phyloP scores from a whole-genome alignment of 1,140 invertebrate species.

The Hermetia illucens region DNA sequence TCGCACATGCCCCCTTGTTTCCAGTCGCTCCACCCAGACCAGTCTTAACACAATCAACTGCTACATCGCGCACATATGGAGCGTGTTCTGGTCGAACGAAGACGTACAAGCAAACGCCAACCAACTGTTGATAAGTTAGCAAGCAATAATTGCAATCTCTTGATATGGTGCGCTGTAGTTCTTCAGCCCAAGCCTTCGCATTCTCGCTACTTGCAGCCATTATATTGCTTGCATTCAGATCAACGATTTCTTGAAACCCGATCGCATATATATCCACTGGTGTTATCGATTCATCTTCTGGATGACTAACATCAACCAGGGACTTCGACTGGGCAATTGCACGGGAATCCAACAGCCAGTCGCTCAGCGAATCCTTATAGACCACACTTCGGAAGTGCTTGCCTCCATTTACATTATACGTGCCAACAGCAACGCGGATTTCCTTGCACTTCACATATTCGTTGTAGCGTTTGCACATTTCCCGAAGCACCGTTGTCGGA shows the following conservation, averaged over 20 bases:
- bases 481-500: slow-evolving; percentile 60
- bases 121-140: slow-evolving; percentile 89
- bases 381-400: slow-evolving; percentile 96
- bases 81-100: slow-evolving; percentile 82
- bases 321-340: slow-evolving; percentile 25
- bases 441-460: slow-evolving; percentile 66
- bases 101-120: slow-evolving; percentile 94
- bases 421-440: slow-evolving; percentile 77
- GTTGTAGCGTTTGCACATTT: slow-evolving; percentile 67
- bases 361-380: slow-evolving; percentile 86
- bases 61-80: slow-evolving; percentile 79
- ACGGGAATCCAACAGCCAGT: slow-evolving; percentile 84
- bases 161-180: slow-evolving; percentile 84
- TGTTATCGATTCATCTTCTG: slow-evolving; percentile 33
- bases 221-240: slow-evolving; percentile 97
- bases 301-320: slow-evolving; percentile 33
- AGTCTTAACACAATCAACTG: slow-evolving; percentile 92
- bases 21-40: slow-evolving; percentile 90
- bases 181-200: slow-evolving; percentile 89
- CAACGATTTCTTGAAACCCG: slow-evolving; percentile 99
- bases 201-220: slow-evolving; percentile 94
- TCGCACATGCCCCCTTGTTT: slow-evolving; percentile 94
- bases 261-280: slow-evolving; percentile 90
- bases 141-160: slow-evolving; percentile 76
- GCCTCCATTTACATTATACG: slow-evolving; percentile 99